A percentile compares a stretch with the other conserved stretches of the same genome.
These are phyloP conservation scores for Propithecus coquereli DNA, from an alignment of 2,113 vertebrate species.

Conservation along the genomic window DNA sequence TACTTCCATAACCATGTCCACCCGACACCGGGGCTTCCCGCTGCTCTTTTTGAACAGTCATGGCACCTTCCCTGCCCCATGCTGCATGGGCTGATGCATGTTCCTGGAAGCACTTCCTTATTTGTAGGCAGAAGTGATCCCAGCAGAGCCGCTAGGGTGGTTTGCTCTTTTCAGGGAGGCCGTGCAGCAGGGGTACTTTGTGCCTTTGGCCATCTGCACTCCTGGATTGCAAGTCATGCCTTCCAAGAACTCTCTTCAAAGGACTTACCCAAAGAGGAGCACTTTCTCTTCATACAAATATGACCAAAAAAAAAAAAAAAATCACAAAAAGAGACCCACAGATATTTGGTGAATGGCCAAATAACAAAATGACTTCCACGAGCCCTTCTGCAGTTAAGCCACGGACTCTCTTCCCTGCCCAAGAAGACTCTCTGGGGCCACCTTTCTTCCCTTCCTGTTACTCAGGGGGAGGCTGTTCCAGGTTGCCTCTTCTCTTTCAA, in stretches of 20 bases:
- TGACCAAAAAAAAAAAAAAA: too few species aligned
- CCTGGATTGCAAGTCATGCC: background rate
- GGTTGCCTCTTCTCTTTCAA: background rate
- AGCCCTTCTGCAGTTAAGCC: background rate
- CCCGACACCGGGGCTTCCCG: background rate
- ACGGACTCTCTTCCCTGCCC: background rate
- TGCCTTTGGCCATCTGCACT: background rate
- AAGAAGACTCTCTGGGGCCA: background rate
- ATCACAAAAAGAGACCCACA: background rate
- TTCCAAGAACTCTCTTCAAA: background rate
- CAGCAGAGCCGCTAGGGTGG: background rate
- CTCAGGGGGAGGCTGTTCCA: too few species aligned
- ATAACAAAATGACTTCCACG: background rate
- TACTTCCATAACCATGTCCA: background rate
- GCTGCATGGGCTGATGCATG: accelerated
- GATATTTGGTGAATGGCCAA: background rate
- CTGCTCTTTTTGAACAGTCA: background rate
- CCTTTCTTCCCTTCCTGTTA: background rate
- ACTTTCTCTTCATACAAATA: background rate
- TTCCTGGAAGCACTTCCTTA: background rate
- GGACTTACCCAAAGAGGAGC: background rate
- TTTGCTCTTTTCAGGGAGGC: background rate
- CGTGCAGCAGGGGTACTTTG: background rate
- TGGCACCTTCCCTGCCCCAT: background rate
- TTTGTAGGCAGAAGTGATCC: background rate